Base-by-base conservation (phyloP, 1,140 invertebrate species). In the Zaprionus gabonicus region DNA sequence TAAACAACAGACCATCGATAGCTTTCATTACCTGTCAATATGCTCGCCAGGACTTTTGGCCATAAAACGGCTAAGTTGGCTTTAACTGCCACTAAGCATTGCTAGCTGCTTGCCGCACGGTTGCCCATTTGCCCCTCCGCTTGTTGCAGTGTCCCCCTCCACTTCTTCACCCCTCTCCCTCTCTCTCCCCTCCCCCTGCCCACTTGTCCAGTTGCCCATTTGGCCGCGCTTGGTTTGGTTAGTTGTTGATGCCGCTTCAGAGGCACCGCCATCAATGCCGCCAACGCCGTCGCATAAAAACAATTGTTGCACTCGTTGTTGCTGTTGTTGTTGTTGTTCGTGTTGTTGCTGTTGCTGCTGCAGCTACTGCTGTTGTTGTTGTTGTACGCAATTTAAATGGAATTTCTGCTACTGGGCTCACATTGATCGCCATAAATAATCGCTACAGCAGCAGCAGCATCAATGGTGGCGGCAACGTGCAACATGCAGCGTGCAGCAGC, bases 331-430 rank as follows among this genome's bases (percentile, higher is more conserved):
- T n/a, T 69, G 59, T 62, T 81, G 70, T 68, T 74, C 69, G n/a
- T 69, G 59, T 17, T 28, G 63, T 15, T 68, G 15, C 10, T 73
- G 75, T 73, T 81, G 58, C 36, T 81, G 73, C 57, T 62, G 67
- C 49, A 70, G 80, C 25, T 70, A 49, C 12, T 55, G 78, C 58
- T 82, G 75, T 69, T 53, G 62, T 20, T 44, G 57, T 55, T 68
- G 70, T 57, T 76, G 80, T 87, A 87, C 90, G 88, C 86, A 91
- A 91, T 90, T 91, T 90, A 90, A 90, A 90, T 90, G 85, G 86
- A 90, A 82, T 90, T 90, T 85, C 76, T 71, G 82, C 82, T 85
- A 85, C 82, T 85, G 82, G 83, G 80, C 82, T 80, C 80, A 81
- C 78, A 70, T 77, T 91, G 82, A 87, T 88, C 83, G 82, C 85